Evolutionary conservation across 1,140 invertebrate species (phyloP).

Genomic region (Pseudomyrmex gracilis): DNA sequence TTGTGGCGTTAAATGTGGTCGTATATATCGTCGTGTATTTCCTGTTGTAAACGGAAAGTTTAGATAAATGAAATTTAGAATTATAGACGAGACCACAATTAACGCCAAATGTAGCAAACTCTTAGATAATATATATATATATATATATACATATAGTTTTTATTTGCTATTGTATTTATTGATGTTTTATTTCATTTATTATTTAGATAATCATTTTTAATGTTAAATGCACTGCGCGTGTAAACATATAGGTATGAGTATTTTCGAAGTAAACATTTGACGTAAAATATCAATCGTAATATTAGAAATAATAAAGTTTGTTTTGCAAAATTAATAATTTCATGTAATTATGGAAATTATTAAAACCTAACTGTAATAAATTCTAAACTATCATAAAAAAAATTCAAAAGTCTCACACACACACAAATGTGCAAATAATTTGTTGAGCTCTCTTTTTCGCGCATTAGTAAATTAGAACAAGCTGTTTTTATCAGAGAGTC

Average conservation of each 20-base stretch:
- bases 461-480: background rate
- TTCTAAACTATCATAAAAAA: slow-evolving; percentile 10
- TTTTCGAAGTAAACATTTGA: background rate
- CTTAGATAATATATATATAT: no score
- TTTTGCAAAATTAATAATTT: background rate
- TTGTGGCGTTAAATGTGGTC: background rate
- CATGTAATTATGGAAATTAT: slow-evolving; percentile 6
- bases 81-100: background rate
- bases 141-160: background rate
- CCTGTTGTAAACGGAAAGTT: background rate
- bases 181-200: background rate
- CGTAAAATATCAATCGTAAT: no score
- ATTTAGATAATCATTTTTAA: slow-evolving; percentile 25
- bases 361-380: slow-evolving; percentile 16
- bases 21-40: background rate
- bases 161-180: slow-evolving; percentile 7
- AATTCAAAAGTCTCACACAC: background rate
- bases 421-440: slow-evolving; percentile 24
- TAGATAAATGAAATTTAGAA: background rate
- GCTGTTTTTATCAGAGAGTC: slow-evolving; percentile 30
- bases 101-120: background rate
- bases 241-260: no score
- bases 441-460: no score
- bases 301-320: no score
- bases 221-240: background rate